Conservation (phyloP, 2,888 invertebrate genomes). For the Lasioglossum pauxillum region DNA sequence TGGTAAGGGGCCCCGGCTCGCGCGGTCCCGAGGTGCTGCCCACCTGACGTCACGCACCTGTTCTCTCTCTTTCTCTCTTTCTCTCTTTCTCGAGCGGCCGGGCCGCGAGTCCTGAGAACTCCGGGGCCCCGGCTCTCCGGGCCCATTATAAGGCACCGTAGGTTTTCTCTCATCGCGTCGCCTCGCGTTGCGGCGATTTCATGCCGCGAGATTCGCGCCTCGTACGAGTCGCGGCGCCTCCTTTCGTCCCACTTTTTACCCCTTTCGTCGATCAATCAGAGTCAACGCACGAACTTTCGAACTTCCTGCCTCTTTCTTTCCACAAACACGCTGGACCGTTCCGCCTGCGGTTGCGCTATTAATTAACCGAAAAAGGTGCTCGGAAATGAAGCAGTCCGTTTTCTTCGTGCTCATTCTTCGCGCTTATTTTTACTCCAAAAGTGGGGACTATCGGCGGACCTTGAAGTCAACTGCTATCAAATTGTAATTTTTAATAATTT, state of each 20-base stretch:
- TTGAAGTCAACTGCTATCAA: no score
- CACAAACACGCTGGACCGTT: not conserved
- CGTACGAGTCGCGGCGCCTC: constrained; percentile 69
- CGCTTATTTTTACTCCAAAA: not conserved
- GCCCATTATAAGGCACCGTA: constrained; percentile 77
- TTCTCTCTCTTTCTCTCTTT: constrained; percentile 77
- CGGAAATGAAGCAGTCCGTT: not conserved
- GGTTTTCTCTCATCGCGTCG: constrained; percentile 70
- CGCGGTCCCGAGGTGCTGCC: constrained; percentile 81
- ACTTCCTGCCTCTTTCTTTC: not conserved
- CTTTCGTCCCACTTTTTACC: constrained; percentile 57
- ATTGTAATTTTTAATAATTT: no score
- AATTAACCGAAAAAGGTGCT: not conserved
- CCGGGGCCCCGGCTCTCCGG: constrained; percentile 59
- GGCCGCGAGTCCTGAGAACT: constrained; percentile 72
- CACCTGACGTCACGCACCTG: constrained; percentile 84
- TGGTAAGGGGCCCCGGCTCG: constrained; percentile 72
- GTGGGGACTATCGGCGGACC: no score
- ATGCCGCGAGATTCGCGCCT: constrained; percentile 74
- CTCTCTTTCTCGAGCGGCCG: constrained; percentile 45
- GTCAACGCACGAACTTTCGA: constrained; percentile 1
- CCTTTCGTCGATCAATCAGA: constrained; percentile 24
- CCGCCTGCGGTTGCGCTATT: not conserved
- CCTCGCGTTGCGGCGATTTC: constrained; percentile 66
- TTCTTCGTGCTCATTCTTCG: not conserved